Evolutionary conservation across 2,113 vertebrate species (phyloP).

Genomic region (Myrmophylax atrothorax): DNA sequence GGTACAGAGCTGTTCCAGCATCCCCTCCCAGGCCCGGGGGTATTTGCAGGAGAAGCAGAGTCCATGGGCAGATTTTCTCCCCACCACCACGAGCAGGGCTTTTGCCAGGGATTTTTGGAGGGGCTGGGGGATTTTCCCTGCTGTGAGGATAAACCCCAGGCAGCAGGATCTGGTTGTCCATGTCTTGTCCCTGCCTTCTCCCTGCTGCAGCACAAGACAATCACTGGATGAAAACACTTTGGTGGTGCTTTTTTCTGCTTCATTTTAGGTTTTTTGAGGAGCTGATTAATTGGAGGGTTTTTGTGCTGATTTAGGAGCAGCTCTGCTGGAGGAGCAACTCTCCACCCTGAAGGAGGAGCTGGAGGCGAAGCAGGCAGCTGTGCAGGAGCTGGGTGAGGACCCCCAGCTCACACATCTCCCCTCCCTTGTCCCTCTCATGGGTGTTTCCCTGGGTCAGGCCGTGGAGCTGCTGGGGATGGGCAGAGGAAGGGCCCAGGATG

Average conservation of each 20-base stretch:
- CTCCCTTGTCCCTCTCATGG: accelerated
- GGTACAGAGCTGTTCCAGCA: slow-evolving; percentile 58
- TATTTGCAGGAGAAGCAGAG: neutral
- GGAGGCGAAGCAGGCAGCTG: slow-evolving; percentile 62
- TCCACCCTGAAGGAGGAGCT: slow-evolving; percentile 75
- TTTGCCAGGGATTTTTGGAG: neutral
- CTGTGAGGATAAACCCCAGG: neutral
- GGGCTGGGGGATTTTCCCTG: neutral
- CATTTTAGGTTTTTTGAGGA: neutral
- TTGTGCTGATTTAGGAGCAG: slow-evolving; percentile 53
- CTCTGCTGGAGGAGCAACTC: slow-evolving; percentile 73
- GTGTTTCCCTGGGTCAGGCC: neutral
- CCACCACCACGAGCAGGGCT: neutral
- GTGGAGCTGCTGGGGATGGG: neutral
- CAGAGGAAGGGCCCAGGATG: neutral
- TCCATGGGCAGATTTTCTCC: neutral
- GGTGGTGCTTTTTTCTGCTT: neutral
- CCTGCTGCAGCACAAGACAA: neutral
- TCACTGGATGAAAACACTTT: neutral
- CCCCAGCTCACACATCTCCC: neutral
- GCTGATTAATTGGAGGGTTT: accelerated
- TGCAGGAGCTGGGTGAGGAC: slow-evolving; percentile 80
- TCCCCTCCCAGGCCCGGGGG: accelerated
- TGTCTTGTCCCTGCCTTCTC: neutral
- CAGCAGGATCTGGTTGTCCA: neutral